Evolutionary conservation across 2,888 invertebrate species (phyloP).

Genomic region (Abscondita cerata): DNA sequence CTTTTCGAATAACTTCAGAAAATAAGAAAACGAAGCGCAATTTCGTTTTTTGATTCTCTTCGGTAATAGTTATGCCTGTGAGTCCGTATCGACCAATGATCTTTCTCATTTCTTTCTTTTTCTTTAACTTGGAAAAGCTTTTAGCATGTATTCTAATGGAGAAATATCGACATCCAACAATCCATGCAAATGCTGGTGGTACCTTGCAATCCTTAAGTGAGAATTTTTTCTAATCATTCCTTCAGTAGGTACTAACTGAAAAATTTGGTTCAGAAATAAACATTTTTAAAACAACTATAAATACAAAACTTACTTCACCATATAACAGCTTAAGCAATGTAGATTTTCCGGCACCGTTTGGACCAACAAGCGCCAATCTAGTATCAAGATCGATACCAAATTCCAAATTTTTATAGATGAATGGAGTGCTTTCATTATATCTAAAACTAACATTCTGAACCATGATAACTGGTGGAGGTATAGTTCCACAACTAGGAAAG

Average conservation of each 20-base stretch:
- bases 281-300: not conserved
- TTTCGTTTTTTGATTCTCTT: no score
- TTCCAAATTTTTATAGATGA: conserved; percentile 96
- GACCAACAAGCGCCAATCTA: conserved; percentile 91
- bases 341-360: conserved; percentile 99
- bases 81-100: conserved; percentile 98
- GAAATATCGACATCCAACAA: conserved; percentile 92
- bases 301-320: conserved; percentile 76
- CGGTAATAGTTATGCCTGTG: no score
- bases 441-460: conserved; percentile 98
- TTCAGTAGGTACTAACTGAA: conserved; percentile 85
- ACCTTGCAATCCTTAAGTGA: conserved; percentile 95
- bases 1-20: no score
- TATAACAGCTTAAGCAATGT: conserved; percentile 95
- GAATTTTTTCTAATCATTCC: conserved; percentile 99
- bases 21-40: no score
- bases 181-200: conserved; percentile 99
- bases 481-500: conserved; percentile 93
- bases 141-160: conserved; percentile 98
- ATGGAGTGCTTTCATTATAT: conserved; percentile 85
- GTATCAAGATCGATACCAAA: conserved; percentile 99
- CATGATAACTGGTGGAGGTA: conserved; percentile 99
- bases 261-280: conserved; percentile 16
- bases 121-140: conserved; percentile 93
- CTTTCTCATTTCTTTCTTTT: conserved; percentile 98